These are phyloP conservation scores for Chrysolina haemoptera DNA, from an alignment of 2,888 invertebrate species.

Conservation along the genomic window DNA sequence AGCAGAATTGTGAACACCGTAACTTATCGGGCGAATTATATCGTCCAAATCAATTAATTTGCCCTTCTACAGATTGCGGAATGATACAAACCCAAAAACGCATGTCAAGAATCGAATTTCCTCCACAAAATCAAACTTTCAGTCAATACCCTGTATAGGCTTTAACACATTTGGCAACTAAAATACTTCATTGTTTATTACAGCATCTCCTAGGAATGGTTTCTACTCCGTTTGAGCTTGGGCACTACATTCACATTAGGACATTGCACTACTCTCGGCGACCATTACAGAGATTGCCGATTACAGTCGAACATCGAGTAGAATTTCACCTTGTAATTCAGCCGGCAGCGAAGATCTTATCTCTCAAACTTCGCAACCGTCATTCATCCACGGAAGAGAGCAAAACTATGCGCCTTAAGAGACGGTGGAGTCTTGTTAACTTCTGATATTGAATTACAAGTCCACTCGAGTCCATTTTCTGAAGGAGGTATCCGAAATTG, in stretches of 20 bases:
- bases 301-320: conserved; percentile 6
- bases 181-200: not conserved
- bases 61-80: too few relatives aligned
- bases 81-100: too few relatives aligned
- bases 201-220: not conserved
- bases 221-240: not conserved
- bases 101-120: too few relatives aligned
- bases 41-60: too few relatives aligned
- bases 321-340: conserved; percentile 7
- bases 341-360: conserved; percentile 12
- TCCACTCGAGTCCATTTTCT: too few relatives aligned
- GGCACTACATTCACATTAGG: conserved; percentile 6
- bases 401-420: not conserved
- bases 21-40: too few relatives aligned
- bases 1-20: too few relatives aligned
- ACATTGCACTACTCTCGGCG: conserved; percentile 10
- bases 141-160: too few relatives aligned
- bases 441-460: conserved; percentile 3
- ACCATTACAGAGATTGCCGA: conserved; percentile 16
- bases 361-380: not conserved
- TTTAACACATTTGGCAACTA: not conserved
- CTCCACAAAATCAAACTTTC: too few relatives aligned
- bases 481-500: not conserved
- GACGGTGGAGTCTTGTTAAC: not conserved
- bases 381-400: conserved; percentile 1